Conservation (phyloP, 2,113 vertebrate species). For the Brachypodius melanocephalos region DNA sequence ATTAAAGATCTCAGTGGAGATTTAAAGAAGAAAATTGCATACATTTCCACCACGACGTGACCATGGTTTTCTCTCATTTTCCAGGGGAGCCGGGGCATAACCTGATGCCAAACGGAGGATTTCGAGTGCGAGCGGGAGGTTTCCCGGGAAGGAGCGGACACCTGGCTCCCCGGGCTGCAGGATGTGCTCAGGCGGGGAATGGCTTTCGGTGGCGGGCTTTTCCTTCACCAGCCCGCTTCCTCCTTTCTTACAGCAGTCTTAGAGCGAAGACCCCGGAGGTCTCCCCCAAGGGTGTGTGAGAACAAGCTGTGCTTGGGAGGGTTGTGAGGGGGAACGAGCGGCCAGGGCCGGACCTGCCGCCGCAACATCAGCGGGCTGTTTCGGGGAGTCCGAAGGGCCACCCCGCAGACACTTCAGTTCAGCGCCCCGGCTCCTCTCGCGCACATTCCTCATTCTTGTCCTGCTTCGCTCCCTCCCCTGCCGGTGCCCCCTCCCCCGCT, state of each 20-base stretch:
- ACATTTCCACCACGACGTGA: not conserved
- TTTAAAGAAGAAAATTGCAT: not conserved
- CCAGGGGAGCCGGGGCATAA: not conserved
- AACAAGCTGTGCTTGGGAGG: fast-evolving
- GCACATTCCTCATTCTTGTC: not conserved
- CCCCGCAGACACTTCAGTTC: not conserved
- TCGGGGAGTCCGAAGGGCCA: not conserved
- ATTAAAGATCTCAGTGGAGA: not conserved
- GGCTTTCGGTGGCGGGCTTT: not conserved
- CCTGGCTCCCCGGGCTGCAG: not conserved
- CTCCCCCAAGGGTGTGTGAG: not conserved
- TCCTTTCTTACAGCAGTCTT: not conserved
- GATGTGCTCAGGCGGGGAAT: fast-evolving
- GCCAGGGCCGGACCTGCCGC: not conserved
- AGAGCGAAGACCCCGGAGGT: too few relatives aligned
- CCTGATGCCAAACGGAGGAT: fast-evolving
- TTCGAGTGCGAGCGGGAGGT: not conserved
- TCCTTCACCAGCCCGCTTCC: not conserved
- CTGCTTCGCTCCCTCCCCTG: too few relatives aligned
- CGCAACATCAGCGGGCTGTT: not conserved
- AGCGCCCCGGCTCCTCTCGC: not conserved
- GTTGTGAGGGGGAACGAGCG: not conserved
- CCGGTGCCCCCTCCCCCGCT: not conserved
- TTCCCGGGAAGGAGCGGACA: not conserved
- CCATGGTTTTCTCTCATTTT: not conserved